A percentile compares a stretch with the other conserved stretches of the same genome.
Conservation (phyloP, 2,113 vertebrate species). For the Oreochromis tanganicae region DNA sequence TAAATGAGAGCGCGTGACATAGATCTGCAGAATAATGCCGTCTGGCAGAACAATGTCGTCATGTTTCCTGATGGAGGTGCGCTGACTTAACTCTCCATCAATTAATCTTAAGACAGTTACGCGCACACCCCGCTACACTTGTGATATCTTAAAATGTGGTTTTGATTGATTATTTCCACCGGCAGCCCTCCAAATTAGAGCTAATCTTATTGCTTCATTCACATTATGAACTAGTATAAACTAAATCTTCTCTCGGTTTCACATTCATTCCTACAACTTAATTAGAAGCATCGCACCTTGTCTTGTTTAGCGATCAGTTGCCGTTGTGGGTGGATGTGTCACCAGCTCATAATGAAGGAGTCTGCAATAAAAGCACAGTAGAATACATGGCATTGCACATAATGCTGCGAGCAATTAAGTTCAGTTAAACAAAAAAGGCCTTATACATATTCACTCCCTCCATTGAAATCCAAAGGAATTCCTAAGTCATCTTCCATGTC, state of each 20-base stretch:
- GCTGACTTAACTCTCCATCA: slow-evolving; percentile 24
- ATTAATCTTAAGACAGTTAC: slow-evolving; percentile 5
- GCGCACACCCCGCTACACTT: neutral
- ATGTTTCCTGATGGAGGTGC: slow-evolving; percentile 20
- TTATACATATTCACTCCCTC: slow-evolving; percentile 67
- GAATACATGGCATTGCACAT: slow-evolving; percentile 21
- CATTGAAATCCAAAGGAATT: slow-evolving; percentile 68
- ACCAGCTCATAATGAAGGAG: slow-evolving; percentile 24
- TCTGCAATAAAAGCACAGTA: slow-evolving; percentile 44
- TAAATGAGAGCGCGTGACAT: slow-evolving; percentile 35
- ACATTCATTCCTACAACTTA: slow-evolving; percentile 28
- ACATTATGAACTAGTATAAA: slow-evolving; percentile 4
- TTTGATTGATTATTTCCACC: slow-evolving; percentile 1
- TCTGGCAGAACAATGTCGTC: slow-evolving; percentile 32
- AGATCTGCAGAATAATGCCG: slow-evolving; percentile 32
- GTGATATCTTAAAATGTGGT: neutral
- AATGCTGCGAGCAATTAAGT: slow-evolving; percentile 73
- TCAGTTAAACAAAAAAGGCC: slow-evolving; percentile 26
- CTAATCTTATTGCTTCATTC: slow-evolving; percentile 16
- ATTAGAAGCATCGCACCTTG: slow-evolving; percentile 32
- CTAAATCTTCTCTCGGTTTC: neutral
- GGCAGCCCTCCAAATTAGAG: neutral
- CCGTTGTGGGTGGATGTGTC: slow-evolving; percentile 9
- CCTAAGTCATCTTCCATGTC: slow-evolving; percentile 57
- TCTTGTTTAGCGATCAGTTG: neutral